Conservation (phyloP, 2,888 invertebrate species). For the Drosophila meridiana region DNA sequence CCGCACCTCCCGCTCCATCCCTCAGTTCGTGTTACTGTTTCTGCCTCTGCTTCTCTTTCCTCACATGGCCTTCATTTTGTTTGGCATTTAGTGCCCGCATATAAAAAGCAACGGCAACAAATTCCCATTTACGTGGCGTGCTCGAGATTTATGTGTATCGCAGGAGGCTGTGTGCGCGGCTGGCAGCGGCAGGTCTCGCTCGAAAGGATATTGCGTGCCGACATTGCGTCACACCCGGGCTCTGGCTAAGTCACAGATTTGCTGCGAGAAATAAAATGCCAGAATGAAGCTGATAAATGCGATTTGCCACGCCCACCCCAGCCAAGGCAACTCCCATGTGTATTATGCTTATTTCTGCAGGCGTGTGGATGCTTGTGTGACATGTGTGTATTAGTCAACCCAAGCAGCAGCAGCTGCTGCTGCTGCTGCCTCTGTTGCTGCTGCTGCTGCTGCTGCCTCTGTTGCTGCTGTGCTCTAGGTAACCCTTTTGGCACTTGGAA, state of each 20-base stretch:
- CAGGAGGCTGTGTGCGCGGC: slow-evolving; percentile 2
- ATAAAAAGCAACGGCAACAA: slow-evolving; percentile 64
- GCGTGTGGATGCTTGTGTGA: background rate
- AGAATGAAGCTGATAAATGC: slow-evolving; percentile 78
- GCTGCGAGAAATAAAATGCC: slow-evolving; percentile 69
- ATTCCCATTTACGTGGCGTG: slow-evolving; percentile 71
- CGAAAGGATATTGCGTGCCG: slow-evolving; percentile 69
- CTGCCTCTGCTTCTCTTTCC: background rate
- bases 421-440: slow-evolving; percentile 6
- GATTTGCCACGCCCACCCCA: slow-evolving; percentile 65
- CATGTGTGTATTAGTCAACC: slow-evolving; percentile 2
- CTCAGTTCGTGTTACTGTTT: background rate
- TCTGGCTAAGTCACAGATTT: slow-evolving; percentile 59
- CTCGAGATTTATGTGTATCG: slow-evolving; percentile 66
- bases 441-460: slow-evolving; percentile 2
- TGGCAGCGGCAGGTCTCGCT: slow-evolving; percentile 4
- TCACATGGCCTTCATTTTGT: slow-evolving; percentile 43
- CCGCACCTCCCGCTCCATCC: background rate
- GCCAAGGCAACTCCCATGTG: slow-evolving; percentile 43
- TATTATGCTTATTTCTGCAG: slow-evolving; percentile 32
- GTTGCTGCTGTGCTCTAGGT: slow-evolving; percentile 28
- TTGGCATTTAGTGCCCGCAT: slow-evolving; percentile 69
- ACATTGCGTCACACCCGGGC: slow-evolving; percentile 49
- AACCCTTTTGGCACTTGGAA: slow-evolving; percentile 38
- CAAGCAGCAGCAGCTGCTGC: background rate